A percentile compares a stretch with the other conserved stretches of the same genome.
These are phyloP conservation scores for Anolis apletophallus DNA, from an alignment of 2,797 vertebrate species.

Conservation along the genomic window DNA sequence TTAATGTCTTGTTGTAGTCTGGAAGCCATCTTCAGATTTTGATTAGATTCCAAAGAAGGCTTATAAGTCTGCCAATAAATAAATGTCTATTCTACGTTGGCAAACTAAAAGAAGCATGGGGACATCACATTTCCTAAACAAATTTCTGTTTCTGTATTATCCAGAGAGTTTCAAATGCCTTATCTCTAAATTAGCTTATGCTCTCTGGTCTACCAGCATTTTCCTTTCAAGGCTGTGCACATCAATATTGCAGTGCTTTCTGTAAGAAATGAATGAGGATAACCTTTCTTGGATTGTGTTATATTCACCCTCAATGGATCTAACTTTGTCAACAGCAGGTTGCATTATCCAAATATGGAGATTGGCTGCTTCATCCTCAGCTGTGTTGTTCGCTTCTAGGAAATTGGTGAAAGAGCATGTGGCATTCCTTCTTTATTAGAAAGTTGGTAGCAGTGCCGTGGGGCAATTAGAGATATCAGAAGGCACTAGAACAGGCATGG, in stretches of 20 bases:
- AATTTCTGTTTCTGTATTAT: constrained; percentile 35
- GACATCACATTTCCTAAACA: not conserved
- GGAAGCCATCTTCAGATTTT: not conserved
- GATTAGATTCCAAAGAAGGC: not conserved
- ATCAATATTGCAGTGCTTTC: constrained; percentile 5
- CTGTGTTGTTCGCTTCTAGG: constrained; percentile 50
- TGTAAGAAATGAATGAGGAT: constrained; percentile 27
- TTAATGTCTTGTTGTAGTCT: not conserved
- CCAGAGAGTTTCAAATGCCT: constrained; percentile 27
- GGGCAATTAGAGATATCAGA: constrained; percentile 1
- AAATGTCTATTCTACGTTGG: not conserved
- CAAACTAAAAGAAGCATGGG: not conserved
- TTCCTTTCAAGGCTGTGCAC: constrained; percentile 38
- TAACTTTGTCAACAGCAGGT: constrained; percentile 60
- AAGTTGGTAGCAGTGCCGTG: constrained; percentile 36
- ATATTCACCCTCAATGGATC: constrained; percentile 41
- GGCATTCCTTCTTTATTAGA: constrained; percentile 34
- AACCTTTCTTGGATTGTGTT: constrained; percentile 61
- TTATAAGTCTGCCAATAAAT: constrained; percentile 5
- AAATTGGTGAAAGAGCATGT: not conserved
- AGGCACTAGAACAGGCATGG: constrained; percentile 37
- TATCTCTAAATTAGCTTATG: constrained; percentile 7
- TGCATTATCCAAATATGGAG: constrained; percentile 70
- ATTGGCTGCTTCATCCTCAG: constrained; percentile 56
- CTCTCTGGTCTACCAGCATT: constrained; percentile 50